phyloP scores from a whole-genome alignment of 2,888 invertebrate genomes.

The Agriopis aurantiaria region DNA sequence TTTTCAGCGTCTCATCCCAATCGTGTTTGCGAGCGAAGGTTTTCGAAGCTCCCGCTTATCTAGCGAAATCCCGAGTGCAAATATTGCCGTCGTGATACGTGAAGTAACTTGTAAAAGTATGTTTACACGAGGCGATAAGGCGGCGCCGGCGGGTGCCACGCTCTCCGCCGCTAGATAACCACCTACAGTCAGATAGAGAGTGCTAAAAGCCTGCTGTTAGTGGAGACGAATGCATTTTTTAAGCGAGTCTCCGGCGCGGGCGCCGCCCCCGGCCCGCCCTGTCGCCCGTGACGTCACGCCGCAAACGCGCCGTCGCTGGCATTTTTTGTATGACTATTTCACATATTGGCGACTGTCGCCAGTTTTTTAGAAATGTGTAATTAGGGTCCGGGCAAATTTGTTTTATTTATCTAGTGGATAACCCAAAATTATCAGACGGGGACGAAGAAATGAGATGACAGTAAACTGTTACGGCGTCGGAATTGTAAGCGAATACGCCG shows the following conservation, averaged over 20 bases:
- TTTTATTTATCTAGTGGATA: conserved; percentile 72
- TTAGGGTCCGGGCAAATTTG: conserved; percentile 76
- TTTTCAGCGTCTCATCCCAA: conserved; percentile 51
- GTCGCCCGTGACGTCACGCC: conserved; percentile 82
- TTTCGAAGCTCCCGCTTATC: conserved; percentile 62
- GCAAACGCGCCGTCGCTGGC: conserved; percentile 69
- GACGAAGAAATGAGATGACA: conserved; percentile 60
- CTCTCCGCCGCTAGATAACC: conserved; percentile 68
- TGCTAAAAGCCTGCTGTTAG: conserved; percentile 82
- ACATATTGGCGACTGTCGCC: conserved; percentile 84
- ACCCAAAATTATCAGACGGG: conserved; percentile 59
- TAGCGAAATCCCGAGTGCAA: conserved; percentile 77
- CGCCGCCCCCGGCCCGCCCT: conserved; percentile 82
- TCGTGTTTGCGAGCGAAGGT: conserved; percentile 57
- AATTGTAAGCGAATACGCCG: conserved; percentile 44
- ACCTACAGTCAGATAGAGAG: conserved; percentile 66
- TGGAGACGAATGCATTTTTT: conserved; percentile 70
- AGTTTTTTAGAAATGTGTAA: conserved; percentile 78
- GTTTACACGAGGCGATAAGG: conserved; percentile 80
- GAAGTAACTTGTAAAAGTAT: conserved; percentile 78
- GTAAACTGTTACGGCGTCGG: conserved; percentile 46
- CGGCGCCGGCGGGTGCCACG: conserved; percentile 80
- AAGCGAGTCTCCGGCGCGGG: conserved; percentile 61
- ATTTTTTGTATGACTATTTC: conserved; percentile 79
- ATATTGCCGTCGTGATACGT: conserved; percentile 69